phyloP scores from a whole-genome alignment of 2,113 vertebrate species.

The Seriola dumerili region DNA sequence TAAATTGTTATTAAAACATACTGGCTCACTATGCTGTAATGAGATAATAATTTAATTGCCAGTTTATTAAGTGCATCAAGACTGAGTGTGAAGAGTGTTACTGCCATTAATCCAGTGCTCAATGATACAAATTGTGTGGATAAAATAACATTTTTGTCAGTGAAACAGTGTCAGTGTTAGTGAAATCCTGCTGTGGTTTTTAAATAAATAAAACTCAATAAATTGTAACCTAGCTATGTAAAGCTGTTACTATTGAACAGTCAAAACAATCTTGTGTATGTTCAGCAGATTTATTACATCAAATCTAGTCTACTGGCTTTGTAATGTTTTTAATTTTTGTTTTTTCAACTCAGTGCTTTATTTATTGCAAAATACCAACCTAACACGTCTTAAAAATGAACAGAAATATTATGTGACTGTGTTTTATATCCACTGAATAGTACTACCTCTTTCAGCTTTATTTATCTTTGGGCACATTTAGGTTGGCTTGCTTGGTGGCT shows the following conservation, averaged over 20 bases:
- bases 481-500: not conserved
- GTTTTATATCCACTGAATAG: too few species aligned
- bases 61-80: not conserved
- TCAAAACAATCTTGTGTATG: not conserved
- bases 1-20: not conserved
- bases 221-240: too few species aligned
- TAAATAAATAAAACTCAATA: too few species aligned
- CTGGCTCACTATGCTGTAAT: not conserved
- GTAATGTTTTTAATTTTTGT: not conserved
- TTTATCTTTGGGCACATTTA: conserved; percentile 10
- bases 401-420: too few species aligned
- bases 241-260: not conserved
- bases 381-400: too few species aligned
- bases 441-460: not conserved
- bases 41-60: not conserved
- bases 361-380: too few species aligned
- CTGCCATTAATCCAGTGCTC: too few species aligned
- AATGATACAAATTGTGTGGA: too few species aligned
- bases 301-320: not conserved
- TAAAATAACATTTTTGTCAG: too few species aligned
- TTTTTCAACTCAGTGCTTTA: not conserved
- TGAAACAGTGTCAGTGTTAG: too few species aligned
- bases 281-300: not conserved
- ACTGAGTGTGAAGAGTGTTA: too few species aligned
- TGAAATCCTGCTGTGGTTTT: too few species aligned